Base-by-base conservation (phyloP, 2,888 invertebrate species). In the Camponotus fellah region DNA sequence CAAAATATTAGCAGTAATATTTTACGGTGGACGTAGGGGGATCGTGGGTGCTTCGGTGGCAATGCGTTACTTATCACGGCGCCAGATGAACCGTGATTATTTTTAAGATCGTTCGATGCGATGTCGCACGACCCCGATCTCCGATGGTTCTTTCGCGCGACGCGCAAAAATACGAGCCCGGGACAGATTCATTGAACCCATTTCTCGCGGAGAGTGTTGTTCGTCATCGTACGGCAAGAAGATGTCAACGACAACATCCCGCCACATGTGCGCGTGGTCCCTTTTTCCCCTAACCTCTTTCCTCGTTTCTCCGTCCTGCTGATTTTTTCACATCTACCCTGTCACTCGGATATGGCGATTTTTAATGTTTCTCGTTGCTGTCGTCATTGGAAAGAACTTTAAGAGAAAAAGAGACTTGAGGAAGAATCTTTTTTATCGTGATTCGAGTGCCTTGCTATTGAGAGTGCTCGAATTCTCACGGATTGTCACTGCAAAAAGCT, bases 181-280 rank as follows among this genome's bases (percentile, higher is more conserved):
- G 80, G 82, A 86, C 86, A 86, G 90, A 91, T 93, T 93, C 91
- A 91, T 89, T 91, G 92, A 91, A 92, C 91, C 85, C 90, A 84
- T 83, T 87, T 71, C 65, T 81, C 83, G 74, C 79, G 32, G 17
- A 34, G 87, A 83, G 72, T 82, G 86, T 90, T 26, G n/a, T 32
- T 82, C 89, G 86, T 85, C 83, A 85, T 85, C 85, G 83, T n/a
- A 14, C 83, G 83, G 86, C 68, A 74, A 86, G 88, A 91, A 26
- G 26, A 26, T 89, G 91, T 90, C 89, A 90, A 89, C 92, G 90
- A 90, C 92, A 91, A 89, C 90, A 91, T 91, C 90, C 90, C 90
- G 91, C 92, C 93, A 93, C 88, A 92, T 93, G 92, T 93, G 91
- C 85, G 77, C 83, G 75, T 82, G 85, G 17, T 58, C 58, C 32